phyloP scores from a whole-genome alignment of 1,140 invertebrate species.

The Subanguina moxae region DNA sequence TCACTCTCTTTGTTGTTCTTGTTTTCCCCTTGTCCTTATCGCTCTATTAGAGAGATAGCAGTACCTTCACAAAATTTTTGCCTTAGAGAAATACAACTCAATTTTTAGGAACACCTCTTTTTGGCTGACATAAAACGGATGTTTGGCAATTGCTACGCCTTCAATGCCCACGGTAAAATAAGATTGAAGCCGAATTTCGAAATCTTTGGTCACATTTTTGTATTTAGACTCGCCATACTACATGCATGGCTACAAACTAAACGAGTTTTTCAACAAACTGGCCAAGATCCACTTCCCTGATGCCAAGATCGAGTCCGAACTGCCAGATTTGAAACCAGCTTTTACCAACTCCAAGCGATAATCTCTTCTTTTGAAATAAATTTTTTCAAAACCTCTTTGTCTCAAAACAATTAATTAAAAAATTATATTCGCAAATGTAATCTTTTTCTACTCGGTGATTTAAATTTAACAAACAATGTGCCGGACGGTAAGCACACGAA shows the following conservation, averaged over 20 bases:
- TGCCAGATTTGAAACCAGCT: constrained; percentile 17
- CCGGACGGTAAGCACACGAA: background rate
- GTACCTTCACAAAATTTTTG: too few relatives aligned
- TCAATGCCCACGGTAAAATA: constrained; percentile 34
- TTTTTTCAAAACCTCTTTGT: background rate
- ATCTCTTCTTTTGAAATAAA: background rate
- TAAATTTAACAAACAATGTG: background rate
- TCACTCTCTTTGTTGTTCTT: too few relatives aligned
- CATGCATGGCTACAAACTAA: constrained; percentile 39
- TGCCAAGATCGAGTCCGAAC: constrained; percentile 7
- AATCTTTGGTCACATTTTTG: too few relatives aligned
- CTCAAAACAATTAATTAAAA: background rate
- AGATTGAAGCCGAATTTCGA: too few relatives aligned
- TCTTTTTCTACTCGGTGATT: background rate
- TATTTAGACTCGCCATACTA: constrained; percentile 46
- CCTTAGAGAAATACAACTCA: background rate
- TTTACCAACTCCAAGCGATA: background rate
- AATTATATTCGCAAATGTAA: background rate
- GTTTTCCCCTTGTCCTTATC: too few relatives aligned
- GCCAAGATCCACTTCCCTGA: constrained; percentile 23
- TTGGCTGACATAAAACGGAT: constrained; percentile 53
- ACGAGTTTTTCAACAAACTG: constrained; percentile 36
- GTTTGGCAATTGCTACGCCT: constrained; percentile 56
- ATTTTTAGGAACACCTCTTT: constrained; percentile 49
- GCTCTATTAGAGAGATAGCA: too few relatives aligned